A percentile compares a stretch with the other conserved stretches of the same genome.
These are phyloP conservation scores for Metacarcinus magister DNA, from an alignment of 2,888 invertebrate species.

Conservation along the genomic window DNA sequence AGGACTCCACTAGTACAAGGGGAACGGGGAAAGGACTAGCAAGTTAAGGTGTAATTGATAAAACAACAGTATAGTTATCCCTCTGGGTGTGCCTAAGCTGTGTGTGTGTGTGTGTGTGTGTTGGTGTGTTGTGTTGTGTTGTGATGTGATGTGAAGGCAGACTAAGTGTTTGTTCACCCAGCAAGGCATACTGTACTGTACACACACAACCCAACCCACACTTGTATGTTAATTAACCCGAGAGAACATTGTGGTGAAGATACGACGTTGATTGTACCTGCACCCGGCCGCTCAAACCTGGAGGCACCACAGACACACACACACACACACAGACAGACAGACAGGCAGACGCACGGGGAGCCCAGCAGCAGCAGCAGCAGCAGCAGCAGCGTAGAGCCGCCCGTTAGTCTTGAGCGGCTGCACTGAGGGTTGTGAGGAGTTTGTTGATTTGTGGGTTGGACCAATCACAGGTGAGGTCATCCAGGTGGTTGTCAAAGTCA, in stretches of 20 bases:
- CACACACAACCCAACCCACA: too few species aligned
- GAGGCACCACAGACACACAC: background rate
- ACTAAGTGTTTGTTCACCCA: too few species aligned
- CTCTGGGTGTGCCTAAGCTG: background rate
- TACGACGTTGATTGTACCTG: background rate
- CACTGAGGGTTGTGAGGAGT: slow-evolving; percentile 83
- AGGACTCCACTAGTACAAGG: background rate
- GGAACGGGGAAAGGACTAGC: background rate
- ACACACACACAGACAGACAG: background rate
- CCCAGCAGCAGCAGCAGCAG: background rate
- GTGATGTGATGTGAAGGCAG: background rate
- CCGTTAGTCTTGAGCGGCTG: slow-evolving; percentile 72
- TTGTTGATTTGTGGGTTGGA: slow-evolving; percentile 90
- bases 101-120: background rate
- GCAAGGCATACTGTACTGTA: too few species aligned
- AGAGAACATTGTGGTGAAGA: background rate
- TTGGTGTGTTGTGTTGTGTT: background rate
- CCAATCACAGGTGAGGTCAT: slow-evolving; percentile 95
- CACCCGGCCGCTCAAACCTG: background rate
- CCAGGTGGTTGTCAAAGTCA: slow-evolving; percentile 98
- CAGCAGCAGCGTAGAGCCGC: background rate
- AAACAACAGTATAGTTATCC: background rate
- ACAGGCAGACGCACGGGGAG: background rate
- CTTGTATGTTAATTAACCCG: too few species aligned
- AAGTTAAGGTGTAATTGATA: background rate